phyloP scores from a whole-genome alignment of 2,888 invertebrate genomes.

The Nephrotoma flavescens region DNA sequence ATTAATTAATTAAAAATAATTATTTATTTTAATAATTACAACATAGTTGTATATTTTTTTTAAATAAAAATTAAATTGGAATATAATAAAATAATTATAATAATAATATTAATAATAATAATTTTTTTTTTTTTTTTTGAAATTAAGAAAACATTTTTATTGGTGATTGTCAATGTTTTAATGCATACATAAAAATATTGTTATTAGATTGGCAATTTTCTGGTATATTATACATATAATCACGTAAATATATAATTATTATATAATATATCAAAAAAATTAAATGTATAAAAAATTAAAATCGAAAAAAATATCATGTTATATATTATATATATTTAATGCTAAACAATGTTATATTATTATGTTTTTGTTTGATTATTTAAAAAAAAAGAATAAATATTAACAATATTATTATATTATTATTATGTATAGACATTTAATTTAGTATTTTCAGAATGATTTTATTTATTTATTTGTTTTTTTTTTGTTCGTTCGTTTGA shows the following conservation, averaged over 20 bases:
- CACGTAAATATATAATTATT: neutral
- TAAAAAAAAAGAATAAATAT: neutral
- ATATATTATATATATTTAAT: slow-evolving; percentile 5
- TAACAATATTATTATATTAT: neutral
- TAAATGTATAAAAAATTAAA: neutral
- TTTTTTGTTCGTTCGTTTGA: neutral
- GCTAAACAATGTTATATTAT: slow-evolving; percentile 2
- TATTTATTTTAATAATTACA: neutral
- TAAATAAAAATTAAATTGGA: neutral
- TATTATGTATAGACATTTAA: neutral
- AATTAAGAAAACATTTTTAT: neutral
- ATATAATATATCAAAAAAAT: neutral
- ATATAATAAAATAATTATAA: neutral
- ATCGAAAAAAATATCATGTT: slow-evolving; percentile 1
- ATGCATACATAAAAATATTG: neutral
- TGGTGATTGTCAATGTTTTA: neutral
- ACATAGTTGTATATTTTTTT: neutral
- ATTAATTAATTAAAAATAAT: neutral
- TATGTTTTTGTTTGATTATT: slow-evolving; percentile 5
- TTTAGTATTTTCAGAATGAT: neutral
- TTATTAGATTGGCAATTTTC: neutral
- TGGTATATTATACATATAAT: neutral
- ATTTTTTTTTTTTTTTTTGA: neutral
- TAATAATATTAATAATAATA: neutral
- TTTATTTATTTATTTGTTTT: neutral